Evolutionary conservation across 2,888 invertebrate species (phyloP).

Genomic region (Plutella xylostella): DNA sequence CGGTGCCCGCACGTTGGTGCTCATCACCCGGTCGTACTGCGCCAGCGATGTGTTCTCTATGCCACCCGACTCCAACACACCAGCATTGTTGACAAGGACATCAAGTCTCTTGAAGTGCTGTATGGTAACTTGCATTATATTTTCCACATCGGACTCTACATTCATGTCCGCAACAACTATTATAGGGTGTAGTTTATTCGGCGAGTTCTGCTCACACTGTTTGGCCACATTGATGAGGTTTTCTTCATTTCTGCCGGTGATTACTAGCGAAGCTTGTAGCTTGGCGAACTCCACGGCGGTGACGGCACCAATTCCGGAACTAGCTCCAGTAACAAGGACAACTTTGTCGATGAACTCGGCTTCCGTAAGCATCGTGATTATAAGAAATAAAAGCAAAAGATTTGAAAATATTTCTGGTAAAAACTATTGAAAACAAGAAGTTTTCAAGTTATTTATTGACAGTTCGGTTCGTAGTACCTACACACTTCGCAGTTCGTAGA

Average conservation of each 20-base stretch:
- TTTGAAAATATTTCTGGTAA: no score
- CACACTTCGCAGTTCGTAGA: no score
- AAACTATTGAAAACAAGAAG: no score
- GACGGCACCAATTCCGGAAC: conserved; percentile 81
- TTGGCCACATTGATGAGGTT: conserved; percentile 74
- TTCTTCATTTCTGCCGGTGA: conserved; percentile 76
- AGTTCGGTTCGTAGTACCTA: no score
- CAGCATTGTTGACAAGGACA: conserved; percentile 89
- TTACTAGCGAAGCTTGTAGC: conserved; percentile 72
- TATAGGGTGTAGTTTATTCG: conserved; percentile 52
- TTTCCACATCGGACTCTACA: conserved; percentile 74
- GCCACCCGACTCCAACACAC: conserved; percentile 80
- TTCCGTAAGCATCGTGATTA: no score
- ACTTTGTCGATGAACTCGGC: no score
- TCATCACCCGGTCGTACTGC: conserved; percentile 89
- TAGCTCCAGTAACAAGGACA: conserved; percentile 75
- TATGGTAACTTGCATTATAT: conserved; percentile 75
- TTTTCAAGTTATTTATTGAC: no score
- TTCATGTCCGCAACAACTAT: conserved; percentile 74
- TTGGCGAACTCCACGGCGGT: conserved; percentile 77
- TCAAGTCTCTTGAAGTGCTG: conserved; percentile 77
- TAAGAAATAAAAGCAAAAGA: no score
- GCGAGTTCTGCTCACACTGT: conserved; percentile 59
- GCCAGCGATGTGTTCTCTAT: conserved; percentile 86
- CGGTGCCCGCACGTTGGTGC: conserved; percentile 83